A percentile compares a stretch with the other conserved stretches of the same genome.
phyloP scores from a whole-genome alignment of 2,888 invertebrate genomes.

The Ectropis crepuscularia region DNA sequence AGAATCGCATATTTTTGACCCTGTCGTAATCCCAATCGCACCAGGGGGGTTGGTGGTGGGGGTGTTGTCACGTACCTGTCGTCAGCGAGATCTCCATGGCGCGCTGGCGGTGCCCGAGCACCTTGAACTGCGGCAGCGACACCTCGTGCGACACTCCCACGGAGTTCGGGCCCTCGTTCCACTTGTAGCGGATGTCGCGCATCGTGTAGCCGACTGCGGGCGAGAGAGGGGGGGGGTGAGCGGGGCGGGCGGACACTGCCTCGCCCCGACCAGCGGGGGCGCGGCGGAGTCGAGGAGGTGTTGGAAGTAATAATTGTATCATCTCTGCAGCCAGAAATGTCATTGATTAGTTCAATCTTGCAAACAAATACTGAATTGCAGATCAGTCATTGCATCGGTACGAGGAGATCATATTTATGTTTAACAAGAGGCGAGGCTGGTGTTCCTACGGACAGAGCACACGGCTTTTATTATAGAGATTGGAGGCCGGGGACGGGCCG shows the following conservation, averaged over 20 bases:
- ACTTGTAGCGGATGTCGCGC: constrained; percentile 97
- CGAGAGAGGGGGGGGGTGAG: constrained; percentile 29
- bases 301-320: constrained; percentile 59
- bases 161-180: constrained; percentile 96
- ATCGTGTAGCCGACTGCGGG: constrained; percentile 96
- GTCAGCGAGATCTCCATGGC: constrained; percentile 97
- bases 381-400: constrained; percentile 30
- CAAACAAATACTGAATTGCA: constrained; percentile 17
- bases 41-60: too few species aligned
- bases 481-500: constrained; percentile 32
- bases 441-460: background rate
- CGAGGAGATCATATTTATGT: constrained; percentile 21
- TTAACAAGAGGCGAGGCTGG: background rate
- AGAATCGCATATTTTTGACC: too few species aligned
- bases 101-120: constrained; percentile 96
- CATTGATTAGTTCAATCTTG: constrained; percentile 24
- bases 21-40: too few species aligned
- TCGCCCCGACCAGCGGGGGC: too few species aligned
- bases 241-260: constrained; percentile 19
- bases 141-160: constrained; percentile 97
- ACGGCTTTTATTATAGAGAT: background rate
- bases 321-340: constrained; percentile 45
- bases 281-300: too few species aligned
- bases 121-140: constrained; percentile 97
- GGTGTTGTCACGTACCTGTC: constrained; percentile 87